Evolutionary conservation across 1,140 invertebrate species (phyloP).

Genomic region (Aporrectodea caliginosa): DNA sequence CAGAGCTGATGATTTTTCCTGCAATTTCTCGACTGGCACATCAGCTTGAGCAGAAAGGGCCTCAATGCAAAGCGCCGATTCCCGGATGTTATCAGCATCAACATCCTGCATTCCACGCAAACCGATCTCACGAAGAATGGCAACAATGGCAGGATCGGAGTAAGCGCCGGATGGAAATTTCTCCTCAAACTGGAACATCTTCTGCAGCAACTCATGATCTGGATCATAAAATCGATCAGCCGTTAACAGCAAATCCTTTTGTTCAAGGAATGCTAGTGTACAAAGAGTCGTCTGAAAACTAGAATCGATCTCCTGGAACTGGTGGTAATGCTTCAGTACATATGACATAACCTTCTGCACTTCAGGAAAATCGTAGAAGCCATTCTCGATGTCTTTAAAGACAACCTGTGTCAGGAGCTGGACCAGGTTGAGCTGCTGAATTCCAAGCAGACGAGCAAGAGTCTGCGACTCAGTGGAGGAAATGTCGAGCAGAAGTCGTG

Average conservation of each 20-base stretch:
- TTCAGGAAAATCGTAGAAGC: slow-evolving; percentile 21
- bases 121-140: slow-evolving; percentile 29
- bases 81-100: slow-evolving; percentile 29
- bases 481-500: slow-evolving; percentile 23
- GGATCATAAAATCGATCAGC: slow-evolving; percentile 29
- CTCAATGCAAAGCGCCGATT: slow-evolving; percentile 18
- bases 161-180: slow-evolving; percentile 27
- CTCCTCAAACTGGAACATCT: slow-evolving; percentile 26
- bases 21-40: neutral
- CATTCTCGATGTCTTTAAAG: slow-evolving; percentile 29
- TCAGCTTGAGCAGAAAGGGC: neutral
- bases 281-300: slow-evolving; percentile 10
- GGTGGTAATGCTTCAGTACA: slow-evolving; percentile 23
- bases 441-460: slow-evolving; percentile 23
- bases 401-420: slow-evolving; percentile 25
- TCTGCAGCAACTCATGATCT: slow-evolving; percentile 25
- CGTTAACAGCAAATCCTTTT: slow-evolving; percentile 25
- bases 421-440: slow-evolving; percentile 15
- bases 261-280: slow-evolving; percentile 26
- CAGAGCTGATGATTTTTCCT: slow-evolving; percentile 24
- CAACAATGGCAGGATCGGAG: slow-evolving; percentile 23
- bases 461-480: neutral
- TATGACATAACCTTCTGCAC: slow-evolving; percentile 30
- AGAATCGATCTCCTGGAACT: neutral
- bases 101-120: slow-evolving; percentile 23